A percentile compares a stretch with the other conserved stretches of the same genome.
phyloP scores from a whole-genome alignment of 2,888 invertebrate genomes.

The Thumatha senex region DNA sequence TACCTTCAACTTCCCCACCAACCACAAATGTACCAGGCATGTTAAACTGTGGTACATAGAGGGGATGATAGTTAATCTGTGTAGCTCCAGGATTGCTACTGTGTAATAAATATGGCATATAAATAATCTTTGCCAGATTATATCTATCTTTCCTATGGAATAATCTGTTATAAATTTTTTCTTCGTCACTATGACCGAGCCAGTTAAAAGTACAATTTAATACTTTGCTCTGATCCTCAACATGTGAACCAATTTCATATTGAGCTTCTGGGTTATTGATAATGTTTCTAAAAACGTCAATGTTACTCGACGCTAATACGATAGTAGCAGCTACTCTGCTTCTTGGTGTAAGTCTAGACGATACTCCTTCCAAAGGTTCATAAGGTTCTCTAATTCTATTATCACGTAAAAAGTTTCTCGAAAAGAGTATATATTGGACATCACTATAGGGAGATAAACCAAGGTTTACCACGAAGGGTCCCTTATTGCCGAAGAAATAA shows the following conservation, averaged over 20 bases:
- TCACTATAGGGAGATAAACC: conserved; percentile 95
- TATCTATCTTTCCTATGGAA: conserved; percentile 96
- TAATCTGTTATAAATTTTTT: conserved; percentile 88
- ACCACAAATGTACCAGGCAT: conserved; percentile 87
- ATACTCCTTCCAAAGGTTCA: conserved; percentile 85
- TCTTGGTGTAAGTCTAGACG: conserved; percentile 91
- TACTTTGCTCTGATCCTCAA: conserved; percentile 95
- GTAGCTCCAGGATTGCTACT: conserved; percentile 95
- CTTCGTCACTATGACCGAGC: conserved; percentile 91
- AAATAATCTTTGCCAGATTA: conserved; percentile 95
- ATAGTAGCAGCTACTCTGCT: conserved; percentile 96
- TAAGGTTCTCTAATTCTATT: conserved; percentile 95
- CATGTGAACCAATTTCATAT: conserved; percentile 97
- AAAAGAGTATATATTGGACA: conserved; percentile 91
- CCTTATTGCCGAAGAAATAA: conserved; percentile 94
- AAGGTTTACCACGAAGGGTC: conserved; percentile 93
- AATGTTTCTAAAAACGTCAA: conserved; percentile 94
- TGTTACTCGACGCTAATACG: conserved; percentile 95
- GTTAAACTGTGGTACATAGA: conserved; percentile 91
- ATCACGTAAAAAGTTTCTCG: conserved; percentile 92
- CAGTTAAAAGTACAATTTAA: conserved; percentile 98
- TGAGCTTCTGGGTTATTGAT: conserved; percentile 94
- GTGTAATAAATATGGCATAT: conserved; percentile 95
- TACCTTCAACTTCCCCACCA: conserved; percentile 97
- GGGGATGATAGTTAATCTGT: conserved; percentile 89